Conservation (phyloP, 2,113 vertebrate genomes). For the Nothocercus nigrocapillus region DNA sequence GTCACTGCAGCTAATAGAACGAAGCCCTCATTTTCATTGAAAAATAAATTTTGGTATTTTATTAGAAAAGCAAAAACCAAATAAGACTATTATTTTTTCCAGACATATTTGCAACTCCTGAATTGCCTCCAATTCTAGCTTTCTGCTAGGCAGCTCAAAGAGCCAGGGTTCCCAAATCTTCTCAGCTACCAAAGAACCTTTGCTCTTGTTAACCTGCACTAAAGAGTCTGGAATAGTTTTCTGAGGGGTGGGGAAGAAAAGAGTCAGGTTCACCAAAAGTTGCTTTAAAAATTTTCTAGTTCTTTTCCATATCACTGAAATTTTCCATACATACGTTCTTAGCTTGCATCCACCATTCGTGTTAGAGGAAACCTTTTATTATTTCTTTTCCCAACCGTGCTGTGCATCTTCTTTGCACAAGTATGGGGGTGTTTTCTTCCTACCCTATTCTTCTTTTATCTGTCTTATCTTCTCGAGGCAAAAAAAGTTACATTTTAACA, state of each 20-base stretch:
- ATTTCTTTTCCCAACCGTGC: not conserved
- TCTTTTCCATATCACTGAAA: not conserved
- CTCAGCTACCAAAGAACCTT: not conserved
- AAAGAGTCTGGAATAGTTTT: not conserved
- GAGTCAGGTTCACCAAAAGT: not conserved
- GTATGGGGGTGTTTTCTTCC: not conserved
- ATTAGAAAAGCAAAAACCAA: not conserved
- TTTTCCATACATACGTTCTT: not conserved
- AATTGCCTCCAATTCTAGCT: not conserved
- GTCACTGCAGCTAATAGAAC: not conserved
- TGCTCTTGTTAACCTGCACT: not conserved
- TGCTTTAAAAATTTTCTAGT: not conserved
- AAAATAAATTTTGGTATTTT: not conserved
- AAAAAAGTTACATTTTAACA: not conserved
- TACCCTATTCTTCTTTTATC: not conserved
- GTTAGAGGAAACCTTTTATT: not conserved
- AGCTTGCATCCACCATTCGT: not conserved
- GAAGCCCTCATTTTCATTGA: not conserved
- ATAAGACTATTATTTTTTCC: not conserved
- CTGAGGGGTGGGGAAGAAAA: not conserved
- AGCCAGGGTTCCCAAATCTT: not conserved
- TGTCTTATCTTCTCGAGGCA: not conserved
- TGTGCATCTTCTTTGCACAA: not conserved
- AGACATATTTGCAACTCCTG: not conserved
- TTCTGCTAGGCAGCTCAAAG: not conserved